Evolutionary conservation across 2,113 vertebrate genomes (phyloP).

Genomic region (Nibea coibor): DNA sequence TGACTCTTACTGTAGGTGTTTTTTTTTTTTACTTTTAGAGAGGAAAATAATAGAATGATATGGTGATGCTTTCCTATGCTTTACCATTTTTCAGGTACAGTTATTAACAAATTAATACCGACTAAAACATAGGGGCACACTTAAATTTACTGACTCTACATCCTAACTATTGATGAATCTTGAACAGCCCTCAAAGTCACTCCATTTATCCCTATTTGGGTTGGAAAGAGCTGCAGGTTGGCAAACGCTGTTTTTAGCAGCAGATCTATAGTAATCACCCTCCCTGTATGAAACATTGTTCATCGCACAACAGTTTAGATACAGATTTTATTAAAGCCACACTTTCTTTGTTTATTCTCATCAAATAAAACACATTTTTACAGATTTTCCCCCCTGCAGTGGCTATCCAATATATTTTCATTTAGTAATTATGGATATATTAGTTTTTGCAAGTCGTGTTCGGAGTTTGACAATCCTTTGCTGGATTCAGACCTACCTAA

Average conservation of each 20-base stretch:
- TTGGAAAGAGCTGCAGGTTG: neutral
- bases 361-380: neutral
- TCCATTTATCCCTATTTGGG: constrained; percentile 20
- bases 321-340: neutral
- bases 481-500: neutral
- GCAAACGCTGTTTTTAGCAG: neutral
- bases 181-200: neutral
- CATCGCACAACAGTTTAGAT: neutral
- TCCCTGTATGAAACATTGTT: neutral
- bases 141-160: neutral
- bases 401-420: neutral
- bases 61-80: neutral
- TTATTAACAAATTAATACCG: neutral
- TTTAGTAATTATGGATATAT: neutral
- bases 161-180: neutral
- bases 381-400: neutral
- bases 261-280: neutral
- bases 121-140: neutral
- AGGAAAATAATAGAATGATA: neutral
- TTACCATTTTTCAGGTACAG: neutral
- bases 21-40: neutral
- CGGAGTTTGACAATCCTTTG: neutral
- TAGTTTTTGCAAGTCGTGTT: neutral
- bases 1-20: neutral
- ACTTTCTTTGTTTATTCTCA: neutral